A percentile compares a stretch with the other conserved stretches of the same genome.
phyloP scores from a whole-genome alignment of 2,888 invertebrate species.

The Rotaria macrura region DNA sequence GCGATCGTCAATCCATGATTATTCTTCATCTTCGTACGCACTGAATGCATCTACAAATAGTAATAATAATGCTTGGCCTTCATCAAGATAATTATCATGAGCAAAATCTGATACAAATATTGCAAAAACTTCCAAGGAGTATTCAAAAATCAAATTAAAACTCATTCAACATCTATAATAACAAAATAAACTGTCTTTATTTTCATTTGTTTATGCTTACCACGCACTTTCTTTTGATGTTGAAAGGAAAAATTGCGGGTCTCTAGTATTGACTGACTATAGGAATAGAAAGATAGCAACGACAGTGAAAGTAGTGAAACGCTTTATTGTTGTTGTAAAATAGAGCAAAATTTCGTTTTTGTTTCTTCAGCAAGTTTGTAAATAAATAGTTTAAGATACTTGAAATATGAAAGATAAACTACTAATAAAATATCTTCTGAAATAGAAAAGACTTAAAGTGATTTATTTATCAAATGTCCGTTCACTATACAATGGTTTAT shows the following conservation, averaged over 20 bases:
- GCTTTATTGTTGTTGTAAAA: background rate
- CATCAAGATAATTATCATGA: background rate
- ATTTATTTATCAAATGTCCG: background rate
- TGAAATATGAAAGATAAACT: background rate
- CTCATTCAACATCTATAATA: background rate
- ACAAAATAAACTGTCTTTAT: background rate
- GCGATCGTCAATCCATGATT: background rate
- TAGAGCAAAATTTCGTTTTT: background rate
- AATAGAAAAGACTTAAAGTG: background rate
- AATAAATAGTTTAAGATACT: background rate
- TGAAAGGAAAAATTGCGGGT: background rate
- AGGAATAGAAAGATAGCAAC: background rate
- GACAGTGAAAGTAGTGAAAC: background rate
- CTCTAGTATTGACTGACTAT: background rate
- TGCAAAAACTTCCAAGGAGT: too few species aligned
- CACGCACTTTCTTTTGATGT: background rate
- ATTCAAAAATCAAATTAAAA: background rate
- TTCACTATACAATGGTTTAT: constrained; percentile 3
- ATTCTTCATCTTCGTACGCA: background rate
- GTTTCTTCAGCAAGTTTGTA: background rate
- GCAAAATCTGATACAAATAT: background rate
- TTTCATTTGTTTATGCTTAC: background rate
- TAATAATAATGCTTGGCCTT: background rate
- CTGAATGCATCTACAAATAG: background rate
- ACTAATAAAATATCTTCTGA: background rate